Evolutionary conservation across 2,797 vertebrate genomes (phyloP).

Genomic region (Enteromius afrohamiltoni): DNA sequence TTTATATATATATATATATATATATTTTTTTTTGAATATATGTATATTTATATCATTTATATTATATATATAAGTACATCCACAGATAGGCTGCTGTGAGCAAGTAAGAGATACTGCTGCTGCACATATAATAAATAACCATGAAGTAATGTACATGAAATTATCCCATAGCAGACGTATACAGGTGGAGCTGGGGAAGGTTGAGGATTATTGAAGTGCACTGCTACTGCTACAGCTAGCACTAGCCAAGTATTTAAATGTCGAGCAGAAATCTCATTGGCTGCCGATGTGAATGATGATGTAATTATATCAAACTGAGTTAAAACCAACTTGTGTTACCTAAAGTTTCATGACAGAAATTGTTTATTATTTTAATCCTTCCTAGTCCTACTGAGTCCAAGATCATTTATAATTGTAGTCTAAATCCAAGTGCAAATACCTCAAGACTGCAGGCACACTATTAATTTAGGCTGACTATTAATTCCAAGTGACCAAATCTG

Average conservation of each 20-base stretch:
- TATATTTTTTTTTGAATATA: too few relatives aligned
- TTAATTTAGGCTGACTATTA: not conserved
- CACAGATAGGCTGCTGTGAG: not conserved
- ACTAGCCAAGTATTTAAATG: not conserved
- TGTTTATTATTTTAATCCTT: too few relatives aligned
- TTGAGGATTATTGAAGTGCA: not conserved
- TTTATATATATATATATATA: too few relatives aligned
- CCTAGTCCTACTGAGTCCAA: too few relatives aligned
- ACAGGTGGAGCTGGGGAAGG: not conserved
- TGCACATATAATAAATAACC: too few relatives aligned
- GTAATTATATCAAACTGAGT: too few relatives aligned
- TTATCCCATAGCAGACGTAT: not conserved
- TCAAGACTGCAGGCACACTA: not conserved
- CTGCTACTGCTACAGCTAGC: not conserved
- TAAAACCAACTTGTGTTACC: too few relatives aligned
- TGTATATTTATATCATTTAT: too few relatives aligned
- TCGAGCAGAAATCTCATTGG: not conserved
- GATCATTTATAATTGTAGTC: too few relatives aligned
- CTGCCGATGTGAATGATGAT: not conserved
- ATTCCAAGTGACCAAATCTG: not conserved
- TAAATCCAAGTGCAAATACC: not conserved
- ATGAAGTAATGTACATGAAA: too few relatives aligned
- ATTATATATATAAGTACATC: not conserved
- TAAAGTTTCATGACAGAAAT: too few relatives aligned
- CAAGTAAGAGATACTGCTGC: not conserved